These are phyloP conservation scores for Drosophila micromelanica DNA, from an alignment of 1,140 invertebrate genomes.

Conservation along the genomic window DNA sequence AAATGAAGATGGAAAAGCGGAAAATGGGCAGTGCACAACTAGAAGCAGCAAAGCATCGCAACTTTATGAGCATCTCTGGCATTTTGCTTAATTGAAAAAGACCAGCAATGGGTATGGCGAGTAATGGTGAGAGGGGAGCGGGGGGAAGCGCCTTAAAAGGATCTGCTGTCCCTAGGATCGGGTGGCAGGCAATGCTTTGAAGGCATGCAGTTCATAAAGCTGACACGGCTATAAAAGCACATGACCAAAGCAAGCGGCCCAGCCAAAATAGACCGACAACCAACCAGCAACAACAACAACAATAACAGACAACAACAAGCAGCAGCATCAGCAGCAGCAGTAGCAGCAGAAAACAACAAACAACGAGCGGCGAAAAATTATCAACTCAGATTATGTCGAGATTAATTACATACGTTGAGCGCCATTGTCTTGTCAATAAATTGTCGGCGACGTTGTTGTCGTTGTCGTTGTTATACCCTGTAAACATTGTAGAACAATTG, in stretches of 20 bases:
- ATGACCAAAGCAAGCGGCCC: constrained; percentile 68
- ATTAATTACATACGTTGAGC: constrained; percentile 82
- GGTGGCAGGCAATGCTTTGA: constrained; percentile 39
- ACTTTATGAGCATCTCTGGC: constrained; percentile 78
- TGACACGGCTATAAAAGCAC: constrained; percentile 77
- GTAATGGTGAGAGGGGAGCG: not conserved
- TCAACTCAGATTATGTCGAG: constrained; percentile 82
- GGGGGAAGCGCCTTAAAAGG: constrained; percentile 65
- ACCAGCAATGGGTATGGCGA: constrained; percentile 50
- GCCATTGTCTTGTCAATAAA: constrained; percentile 83
- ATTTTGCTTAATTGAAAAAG: constrained; percentile 81
- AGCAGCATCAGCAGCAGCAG: constrained; percentile 28
- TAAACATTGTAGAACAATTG: not conserved
- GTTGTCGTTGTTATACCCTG: constrained; percentile 40
- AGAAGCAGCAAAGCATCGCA: constrained; percentile 35
- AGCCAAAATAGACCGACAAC: constrained; percentile 73
- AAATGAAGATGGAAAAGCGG: not conserved
- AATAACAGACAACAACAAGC: constrained; percentile 14
- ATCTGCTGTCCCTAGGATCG: constrained; percentile 64
- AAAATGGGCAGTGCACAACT: constrained; percentile 12
- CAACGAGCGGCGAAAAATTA: constrained; percentile 76
- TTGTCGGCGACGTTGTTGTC: constrained; percentile 65
- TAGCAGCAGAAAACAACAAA: constrained; percentile 44
- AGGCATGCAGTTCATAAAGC: constrained; percentile 69
- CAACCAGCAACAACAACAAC: constrained; percentile 18